A percentile compares a stretch with the other conserved stretches of the same genome.
These are phyloP conservation scores for Osmerus eperlanus DNA, from an alignment of 2,113 vertebrate species.

Conservation along the genomic window DNA sequence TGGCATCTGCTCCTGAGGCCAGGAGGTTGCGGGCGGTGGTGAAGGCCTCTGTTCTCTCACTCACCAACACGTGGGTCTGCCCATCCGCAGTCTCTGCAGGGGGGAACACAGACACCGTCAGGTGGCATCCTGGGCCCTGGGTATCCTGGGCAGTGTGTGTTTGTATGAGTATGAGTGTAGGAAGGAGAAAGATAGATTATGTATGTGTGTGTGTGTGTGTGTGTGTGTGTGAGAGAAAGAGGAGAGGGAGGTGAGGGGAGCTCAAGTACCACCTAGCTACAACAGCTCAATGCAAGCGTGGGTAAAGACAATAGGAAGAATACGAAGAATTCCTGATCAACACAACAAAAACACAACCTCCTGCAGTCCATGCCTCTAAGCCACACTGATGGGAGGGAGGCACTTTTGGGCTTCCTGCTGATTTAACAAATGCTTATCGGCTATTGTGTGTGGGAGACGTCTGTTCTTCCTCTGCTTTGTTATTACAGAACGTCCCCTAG, in stretches of 20 bases:
- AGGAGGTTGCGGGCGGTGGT: conserved; percentile 96
- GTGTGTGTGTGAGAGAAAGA: no score
- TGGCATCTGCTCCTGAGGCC: conserved; percentile 92
- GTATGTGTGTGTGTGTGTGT: no score
- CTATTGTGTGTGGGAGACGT: conserved; percentile 7
- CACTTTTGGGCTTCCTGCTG: neutral
- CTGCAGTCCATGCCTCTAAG: neutral
- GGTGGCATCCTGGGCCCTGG: neutral
- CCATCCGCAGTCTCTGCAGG: conserved; percentile 83
- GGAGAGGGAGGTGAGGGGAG: neutral
- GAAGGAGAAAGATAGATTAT: neutral
- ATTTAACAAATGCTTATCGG: conserved; percentile 33
- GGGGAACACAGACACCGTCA: neutral
- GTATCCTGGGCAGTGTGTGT: neutral
- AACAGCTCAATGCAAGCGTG: neutral
- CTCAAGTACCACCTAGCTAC: neutral
- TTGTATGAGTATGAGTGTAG: neutral
- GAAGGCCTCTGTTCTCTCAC: conserved; percentile 95
- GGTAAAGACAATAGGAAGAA: neutral
- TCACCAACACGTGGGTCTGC: conserved; percentile 88
- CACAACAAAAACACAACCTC: conserved; percentile 11
- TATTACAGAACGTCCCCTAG: no score
- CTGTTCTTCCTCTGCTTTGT: neutral
- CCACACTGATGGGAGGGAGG: neutral
- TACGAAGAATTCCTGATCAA: neutral